Base-by-base conservation (phyloP, 2,113 vertebrate genomes). In the Psilopogon haemacephalus region DNA sequence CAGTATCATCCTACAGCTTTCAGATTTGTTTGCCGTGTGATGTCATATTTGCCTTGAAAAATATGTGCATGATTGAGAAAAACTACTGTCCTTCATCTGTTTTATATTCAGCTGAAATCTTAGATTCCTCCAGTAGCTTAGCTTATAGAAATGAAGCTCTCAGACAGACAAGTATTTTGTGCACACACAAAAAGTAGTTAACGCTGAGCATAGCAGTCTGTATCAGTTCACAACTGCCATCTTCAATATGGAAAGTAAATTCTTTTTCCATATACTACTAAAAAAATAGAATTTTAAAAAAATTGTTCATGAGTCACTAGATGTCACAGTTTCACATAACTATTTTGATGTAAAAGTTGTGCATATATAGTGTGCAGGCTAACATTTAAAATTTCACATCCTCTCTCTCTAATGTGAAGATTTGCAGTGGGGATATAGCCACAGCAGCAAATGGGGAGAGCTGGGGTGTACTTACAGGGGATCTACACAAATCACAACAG, bases 11-110 rank as follows among this genome's bases (percentile, higher is more conserved):
- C 59, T 86, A 62, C 44, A 54, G 40, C 88, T 88, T 80, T 75
- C 74, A 90, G 68, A 54, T 58, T 88, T 67, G 56, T 82, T 94
- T 94, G 73, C 76, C 48, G 73, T 18, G 12, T 83, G 42, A 71
- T 73, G 35, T 91, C 69, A 74, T 84, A 79, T 90, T 96, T 96
- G 95, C 83, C 89, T 96, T 96, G 94, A 88, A 94, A 93, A 95
- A 86, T 59, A 20, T 75, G 54, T 95, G 95, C 93, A 94, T 93
- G 91, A 68, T 54, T 91, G 70, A 84, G 48, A 83, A 88, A 75
- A 90, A 73, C 30, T 64, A 82, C 19, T 84, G 42, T 86, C 59
- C 48, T 90, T 90, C 75, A 78, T 60, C 35, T 86, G 60, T 58
- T 92, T 68, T 83, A 77, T 87, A 86, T 87, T 94, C 96, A 82